Evolutionary conservation across 2,113 vertebrate genomes (phyloP).

Genomic region (Laterallus jamaicensis): DNA sequence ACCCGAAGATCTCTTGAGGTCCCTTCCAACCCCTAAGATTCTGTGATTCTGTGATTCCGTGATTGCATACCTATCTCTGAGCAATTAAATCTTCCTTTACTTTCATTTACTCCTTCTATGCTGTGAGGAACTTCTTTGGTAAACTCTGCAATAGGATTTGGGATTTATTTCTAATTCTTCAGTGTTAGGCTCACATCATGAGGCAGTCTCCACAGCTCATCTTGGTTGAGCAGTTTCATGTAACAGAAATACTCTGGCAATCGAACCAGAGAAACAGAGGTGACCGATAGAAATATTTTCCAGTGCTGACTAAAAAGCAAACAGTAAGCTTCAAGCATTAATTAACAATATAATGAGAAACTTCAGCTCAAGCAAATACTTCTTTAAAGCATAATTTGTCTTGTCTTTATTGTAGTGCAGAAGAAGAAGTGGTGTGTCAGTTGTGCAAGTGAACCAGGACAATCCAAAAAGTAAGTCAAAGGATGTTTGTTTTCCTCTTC

Average conservation of each 20-base stretch:
- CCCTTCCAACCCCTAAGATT: too few species aligned
- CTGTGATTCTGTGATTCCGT: too few species aligned
- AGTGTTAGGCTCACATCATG: background rate
- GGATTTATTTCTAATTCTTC: background rate
- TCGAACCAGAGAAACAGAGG: background rate
- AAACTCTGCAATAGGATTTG: background rate
- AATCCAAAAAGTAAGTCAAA: slow-evolving; percentile 22
- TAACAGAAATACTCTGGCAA: background rate
- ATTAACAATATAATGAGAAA: background rate
- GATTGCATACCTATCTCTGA: background rate
- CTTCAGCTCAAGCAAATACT: background rate
- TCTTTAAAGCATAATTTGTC: background rate
- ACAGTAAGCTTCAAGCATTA: background rate
- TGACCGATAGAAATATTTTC: background rate
- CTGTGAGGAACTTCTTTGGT: background rate
- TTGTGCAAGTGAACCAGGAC: background rate
- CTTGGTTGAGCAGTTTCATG: background rate
- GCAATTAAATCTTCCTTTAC: background rate
- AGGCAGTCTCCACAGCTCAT: background rate
- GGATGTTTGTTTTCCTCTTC: background rate
- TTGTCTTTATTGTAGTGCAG: slow-evolving; percentile 53
- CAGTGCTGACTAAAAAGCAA: background rate
- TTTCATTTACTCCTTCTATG: background rate
- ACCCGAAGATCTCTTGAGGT: too few species aligned
- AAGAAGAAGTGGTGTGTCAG: background rate